Evolutionary conservation across 2,797 vertebrate genomes (phyloP).

Genomic region (Poeciliopsis infans): DNA sequence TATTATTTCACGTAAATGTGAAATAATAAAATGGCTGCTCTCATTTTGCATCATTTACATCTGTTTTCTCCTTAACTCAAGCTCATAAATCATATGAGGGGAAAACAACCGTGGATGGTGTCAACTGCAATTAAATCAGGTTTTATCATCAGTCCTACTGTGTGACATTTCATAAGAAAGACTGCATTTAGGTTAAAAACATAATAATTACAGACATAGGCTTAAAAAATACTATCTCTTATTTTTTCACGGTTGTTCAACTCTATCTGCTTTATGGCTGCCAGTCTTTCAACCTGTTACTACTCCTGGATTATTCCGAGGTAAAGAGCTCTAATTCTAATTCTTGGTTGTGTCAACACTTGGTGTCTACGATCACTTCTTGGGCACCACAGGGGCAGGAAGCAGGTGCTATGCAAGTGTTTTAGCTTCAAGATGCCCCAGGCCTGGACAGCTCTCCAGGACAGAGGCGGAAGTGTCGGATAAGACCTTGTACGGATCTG

Average conservation of each 20-base stretch:
- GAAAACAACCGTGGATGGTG: neutral
- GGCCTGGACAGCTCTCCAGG: constrained; percentile 33
- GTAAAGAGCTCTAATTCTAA: constrained; percentile 19
- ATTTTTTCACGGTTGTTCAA: neutral
- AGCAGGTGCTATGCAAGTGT: constrained; percentile 38
- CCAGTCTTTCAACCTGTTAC: neutral
- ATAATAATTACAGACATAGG: neutral
- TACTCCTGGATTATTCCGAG: constrained; percentile 7
- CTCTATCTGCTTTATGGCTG: neutral
- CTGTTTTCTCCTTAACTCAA: neutral
- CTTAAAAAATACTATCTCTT: neutral
- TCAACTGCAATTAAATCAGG: neutral
- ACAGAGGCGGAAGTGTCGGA: constrained; percentile 14
- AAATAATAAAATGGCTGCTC: neutral
- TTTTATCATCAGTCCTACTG: neutral
- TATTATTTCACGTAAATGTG: neutral
- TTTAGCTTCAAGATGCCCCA: constrained; percentile 11
- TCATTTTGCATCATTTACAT: neutral
- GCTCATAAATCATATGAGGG: neutral
- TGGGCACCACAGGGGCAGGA: constrained; percentile 32
- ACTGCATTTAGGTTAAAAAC: neutral
- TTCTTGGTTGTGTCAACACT: constrained; percentile 35
- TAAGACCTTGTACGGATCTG: constrained; percentile 23
- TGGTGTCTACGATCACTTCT: constrained; percentile 41
- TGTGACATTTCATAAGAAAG: neutral